phyloP scores from a whole-genome alignment of 2,888 invertebrate species.

The Sphaerophoria rueppellii region DNA sequence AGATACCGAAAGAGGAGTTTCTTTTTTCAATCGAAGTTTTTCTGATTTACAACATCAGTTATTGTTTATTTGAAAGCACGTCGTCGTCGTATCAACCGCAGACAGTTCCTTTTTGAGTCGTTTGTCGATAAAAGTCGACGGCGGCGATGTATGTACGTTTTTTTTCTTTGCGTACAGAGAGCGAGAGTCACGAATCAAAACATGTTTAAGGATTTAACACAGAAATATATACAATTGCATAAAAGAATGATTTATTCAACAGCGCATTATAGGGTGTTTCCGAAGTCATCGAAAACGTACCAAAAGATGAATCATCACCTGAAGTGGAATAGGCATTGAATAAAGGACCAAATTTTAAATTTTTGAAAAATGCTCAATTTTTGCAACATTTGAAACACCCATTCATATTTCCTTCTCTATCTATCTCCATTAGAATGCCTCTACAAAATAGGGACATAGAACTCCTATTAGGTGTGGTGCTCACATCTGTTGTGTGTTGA shows the following conservation, averaged over 20 bases:
- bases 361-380: background rate
- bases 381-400: slow-evolving; percentile 1
- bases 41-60: background rate
- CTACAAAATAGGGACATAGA: slow-evolving; percentile 48
- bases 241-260: slow-evolving; percentile 9
- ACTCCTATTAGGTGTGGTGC: slow-evolving; percentile 26
- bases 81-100: background rate
- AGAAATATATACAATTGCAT: background rate
- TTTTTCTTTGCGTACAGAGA: background rate
- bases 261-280: slow-evolving; percentile 7
- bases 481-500: slow-evolving; percentile 26
- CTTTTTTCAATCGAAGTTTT: slow-evolving; percentile 15
- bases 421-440: background rate
- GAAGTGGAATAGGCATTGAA: no score
- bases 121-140: no score
- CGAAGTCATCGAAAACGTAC: background rate
- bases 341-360: background rate
- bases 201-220: slow-evolving; percentile 11
- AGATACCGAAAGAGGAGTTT: background rate
- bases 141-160: background rate
- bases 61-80: background rate
- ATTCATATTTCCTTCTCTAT: background rate
- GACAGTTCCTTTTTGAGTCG: no score
- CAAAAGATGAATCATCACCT: no score
- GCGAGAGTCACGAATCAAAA: slow-evolving; percentile 3